Conservation (phyloP, 2,113 vertebrate species). For the Prinia subflava region DNA sequence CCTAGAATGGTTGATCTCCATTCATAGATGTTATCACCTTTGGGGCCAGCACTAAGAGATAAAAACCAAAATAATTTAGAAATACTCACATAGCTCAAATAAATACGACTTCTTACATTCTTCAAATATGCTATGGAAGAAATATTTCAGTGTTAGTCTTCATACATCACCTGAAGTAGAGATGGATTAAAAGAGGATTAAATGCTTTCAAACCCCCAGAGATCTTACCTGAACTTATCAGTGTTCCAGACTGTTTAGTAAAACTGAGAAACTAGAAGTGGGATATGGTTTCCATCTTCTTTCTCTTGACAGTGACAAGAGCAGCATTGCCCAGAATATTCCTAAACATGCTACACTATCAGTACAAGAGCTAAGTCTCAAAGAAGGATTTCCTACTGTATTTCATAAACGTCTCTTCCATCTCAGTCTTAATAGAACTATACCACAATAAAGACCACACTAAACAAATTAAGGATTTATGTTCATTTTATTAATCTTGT, state of each 20-base stretch:
- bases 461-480: not conserved
- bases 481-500: not conserved
- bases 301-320: not conserved
- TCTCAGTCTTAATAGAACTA: not conserved
- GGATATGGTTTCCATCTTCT: not conserved
- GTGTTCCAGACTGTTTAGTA: not conserved
- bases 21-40: slow-evolving; percentile 96
- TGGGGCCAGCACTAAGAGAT: slow-evolving; percentile 86
- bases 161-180: not conserved
- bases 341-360: not conserved
- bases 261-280: not conserved
- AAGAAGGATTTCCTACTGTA: not conserved
- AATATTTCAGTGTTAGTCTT: not conserved
- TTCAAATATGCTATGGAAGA: not conserved
- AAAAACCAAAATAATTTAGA: not conserved
- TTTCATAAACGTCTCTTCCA: not conserved
- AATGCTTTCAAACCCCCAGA: not conserved
- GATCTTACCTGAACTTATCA: not conserved
- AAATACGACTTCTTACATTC: not conserved
- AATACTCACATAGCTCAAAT: not conserved
- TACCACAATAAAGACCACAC: not conserved
- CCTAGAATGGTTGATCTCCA: slow-evolving; percentile 96
- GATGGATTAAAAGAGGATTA: not conserved
- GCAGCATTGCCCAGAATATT: not conserved
- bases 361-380: not conserved